Percentiles rank a stretch among this genome's conserved stretches.
These are phyloP conservation scores for Columba livia DNA, from an alignment of 2,113 vertebrate species.

Conservation along the genomic window DNA sequence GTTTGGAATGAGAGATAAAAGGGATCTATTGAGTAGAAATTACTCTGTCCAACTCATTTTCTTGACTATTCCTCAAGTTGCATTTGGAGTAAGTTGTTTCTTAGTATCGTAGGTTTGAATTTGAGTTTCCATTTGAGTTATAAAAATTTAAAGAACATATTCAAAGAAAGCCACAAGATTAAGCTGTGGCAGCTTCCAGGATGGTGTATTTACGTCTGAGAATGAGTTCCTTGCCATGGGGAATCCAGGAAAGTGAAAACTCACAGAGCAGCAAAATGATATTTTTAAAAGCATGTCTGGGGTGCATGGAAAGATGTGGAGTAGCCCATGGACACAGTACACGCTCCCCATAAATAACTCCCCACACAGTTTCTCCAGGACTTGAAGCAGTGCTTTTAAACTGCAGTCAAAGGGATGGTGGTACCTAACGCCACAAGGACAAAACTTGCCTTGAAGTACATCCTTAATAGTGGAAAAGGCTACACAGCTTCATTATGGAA, in stretches of 20 bases:
- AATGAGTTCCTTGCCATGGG: not conserved
- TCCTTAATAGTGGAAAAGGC: not conserved
- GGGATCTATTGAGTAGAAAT: not conserved
- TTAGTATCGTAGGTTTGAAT: not conserved
- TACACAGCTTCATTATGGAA: not conserved
- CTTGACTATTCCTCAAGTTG: not conserved
- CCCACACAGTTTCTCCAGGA: not conserved
- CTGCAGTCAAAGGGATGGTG: not conserved
- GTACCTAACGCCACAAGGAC: not conserved
- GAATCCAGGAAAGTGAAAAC: not conserved
- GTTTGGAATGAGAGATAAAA: not conserved
- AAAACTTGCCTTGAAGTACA: not conserved
- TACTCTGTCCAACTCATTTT: not conserved
- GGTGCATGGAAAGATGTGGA: not conserved
- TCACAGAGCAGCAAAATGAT: not conserved
- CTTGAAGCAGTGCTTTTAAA: not conserved
- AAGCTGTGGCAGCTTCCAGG: not conserved
- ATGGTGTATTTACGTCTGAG: not conserved
- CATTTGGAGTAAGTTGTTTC: not conserved
- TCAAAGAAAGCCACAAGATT: not conserved
- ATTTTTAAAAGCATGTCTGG: not conserved
- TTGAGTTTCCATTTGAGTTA: not conserved
- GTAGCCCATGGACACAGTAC: not conserved
- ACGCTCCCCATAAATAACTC: not conserved
- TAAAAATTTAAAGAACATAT: not conserved